Percentiles rank a stretch among this genome's conserved stretches.
Conservation (phyloP, 2,888 invertebrate genomes). For the Alentia gelatinosa region DNA sequence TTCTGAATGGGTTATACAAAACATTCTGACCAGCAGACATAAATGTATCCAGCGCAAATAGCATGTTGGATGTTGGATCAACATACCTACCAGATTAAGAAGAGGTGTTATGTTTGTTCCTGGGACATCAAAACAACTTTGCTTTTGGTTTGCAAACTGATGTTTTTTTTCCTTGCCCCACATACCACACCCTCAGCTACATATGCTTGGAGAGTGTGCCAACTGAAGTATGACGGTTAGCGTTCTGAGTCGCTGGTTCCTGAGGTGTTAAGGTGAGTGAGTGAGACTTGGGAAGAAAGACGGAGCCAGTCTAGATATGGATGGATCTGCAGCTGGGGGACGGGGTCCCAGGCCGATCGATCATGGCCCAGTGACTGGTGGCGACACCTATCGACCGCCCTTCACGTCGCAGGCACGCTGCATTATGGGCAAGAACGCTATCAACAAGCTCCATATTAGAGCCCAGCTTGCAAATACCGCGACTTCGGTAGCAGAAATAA, state of each 20-base stretch:
- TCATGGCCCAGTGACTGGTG: background rate
- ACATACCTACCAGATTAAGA: no score
- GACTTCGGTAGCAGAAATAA: no score
- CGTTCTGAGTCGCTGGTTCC: background rate
- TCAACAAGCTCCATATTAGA: background rate
- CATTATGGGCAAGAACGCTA: background rate
- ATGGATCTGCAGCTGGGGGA: background rate
- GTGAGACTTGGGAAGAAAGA: background rate
- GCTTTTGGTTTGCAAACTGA: no score
- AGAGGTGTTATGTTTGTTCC: no score
- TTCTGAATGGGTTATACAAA: no score
- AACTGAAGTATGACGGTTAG: background rate
- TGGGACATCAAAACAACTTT: no score
- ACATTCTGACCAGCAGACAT: no score
- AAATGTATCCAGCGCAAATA: no score
- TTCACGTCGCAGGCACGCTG: background rate
- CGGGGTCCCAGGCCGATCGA: background rate
- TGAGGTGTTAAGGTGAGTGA: background rate
- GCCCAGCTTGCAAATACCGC: no score
- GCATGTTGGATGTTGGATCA: no score
- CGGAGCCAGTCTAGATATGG: background rate
- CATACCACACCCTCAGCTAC: no score
- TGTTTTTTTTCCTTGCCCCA: no score
- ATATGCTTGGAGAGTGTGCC: background rate
- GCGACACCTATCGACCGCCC: background rate